A percentile compares a stretch with the other conserved stretches of the same genome.
phyloP scores from a whole-genome alignment of 2,797 vertebrate species.

The Oceanodroma leucorhoa region DNA sequence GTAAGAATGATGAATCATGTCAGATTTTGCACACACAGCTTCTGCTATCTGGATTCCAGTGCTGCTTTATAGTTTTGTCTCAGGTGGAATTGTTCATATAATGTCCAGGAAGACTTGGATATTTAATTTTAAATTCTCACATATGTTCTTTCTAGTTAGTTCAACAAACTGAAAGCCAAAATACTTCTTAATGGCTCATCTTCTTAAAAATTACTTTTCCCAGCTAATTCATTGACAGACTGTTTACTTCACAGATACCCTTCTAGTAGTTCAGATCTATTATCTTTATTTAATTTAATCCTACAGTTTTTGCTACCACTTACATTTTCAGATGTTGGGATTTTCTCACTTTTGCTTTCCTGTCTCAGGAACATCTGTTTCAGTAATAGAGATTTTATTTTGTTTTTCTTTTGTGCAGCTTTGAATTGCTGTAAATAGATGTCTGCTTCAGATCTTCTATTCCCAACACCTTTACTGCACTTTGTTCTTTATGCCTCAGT shows the following conservation, averaged over 20 bases:
- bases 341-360: background rate
- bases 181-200: background rate
- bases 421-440: constrained; percentile 14
- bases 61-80: background rate
- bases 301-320: background rate
- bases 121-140: background rate
- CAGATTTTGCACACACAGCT: background rate
- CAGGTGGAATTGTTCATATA: background rate
- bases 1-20: background rate
- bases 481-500: background rate
- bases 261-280: background rate
- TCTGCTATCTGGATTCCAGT: background rate
- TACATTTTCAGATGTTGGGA: constrained; percentile 17
- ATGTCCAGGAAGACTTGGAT: background rate
- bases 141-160: background rate
- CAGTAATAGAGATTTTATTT: constrained; percentile 24
- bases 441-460: background rate
- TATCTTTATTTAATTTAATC: constrained; percentile 19
- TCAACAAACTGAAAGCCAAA: background rate
- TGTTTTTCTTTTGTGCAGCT: constrained; percentile 15
- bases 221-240: background rate
- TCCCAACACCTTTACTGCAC: background rate
- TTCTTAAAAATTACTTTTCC: background rate
- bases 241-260: background rate
- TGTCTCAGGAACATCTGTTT: constrained; percentile 25